Evolutionary conservation across 2,888 invertebrate genomes (phyloP).

Genomic region (Agrilus biguttatus): DNA sequence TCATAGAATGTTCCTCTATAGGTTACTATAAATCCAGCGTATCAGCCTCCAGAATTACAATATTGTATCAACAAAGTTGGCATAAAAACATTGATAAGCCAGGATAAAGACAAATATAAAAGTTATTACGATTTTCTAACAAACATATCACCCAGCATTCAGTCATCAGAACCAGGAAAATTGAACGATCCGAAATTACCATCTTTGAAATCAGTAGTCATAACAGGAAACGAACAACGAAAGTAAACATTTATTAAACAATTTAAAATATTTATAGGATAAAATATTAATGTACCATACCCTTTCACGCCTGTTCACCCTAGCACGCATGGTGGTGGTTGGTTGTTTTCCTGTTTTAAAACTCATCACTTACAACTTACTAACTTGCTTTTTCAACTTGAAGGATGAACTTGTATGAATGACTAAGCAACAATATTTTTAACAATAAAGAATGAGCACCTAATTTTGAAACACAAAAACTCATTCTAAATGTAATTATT

Average conservation of each 20-base stretch:
- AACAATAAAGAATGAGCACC: too few species aligned
- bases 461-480: too few species aligned
- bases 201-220: conserved; percentile 39
- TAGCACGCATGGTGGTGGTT: too few species aligned
- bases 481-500: too few species aligned
- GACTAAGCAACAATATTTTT: too few species aligned
- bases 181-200: conserved; percentile 35
- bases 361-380: too few species aligned
- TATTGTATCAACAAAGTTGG: conserved; percentile 59
- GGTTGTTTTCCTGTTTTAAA: too few species aligned
- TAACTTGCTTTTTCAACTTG: too few species aligned
- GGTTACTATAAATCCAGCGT: conserved; percentile 67
- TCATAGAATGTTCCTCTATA: conserved; percentile 18
- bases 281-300: too few species aligned
- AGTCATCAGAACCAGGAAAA: conserved; percentile 30
- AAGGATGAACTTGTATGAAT: too few species aligned
- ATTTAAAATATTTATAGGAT: too few species aligned
- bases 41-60: conserved; percentile 51
- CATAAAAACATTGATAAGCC: conserved; percentile 49
- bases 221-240: conserved; percentile 35
- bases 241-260: conserved; percentile 32
- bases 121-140: conserved; percentile 52
- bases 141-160: conserved; percentile 43
- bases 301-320: too few species aligned
- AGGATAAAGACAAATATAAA: conserved; percentile 45